Percentiles rank a stretch among this genome's conserved stretches.
phyloP scores from a whole-genome alignment of 2,113 vertebrate species.

The Alligator mississippiensis region DNA sequence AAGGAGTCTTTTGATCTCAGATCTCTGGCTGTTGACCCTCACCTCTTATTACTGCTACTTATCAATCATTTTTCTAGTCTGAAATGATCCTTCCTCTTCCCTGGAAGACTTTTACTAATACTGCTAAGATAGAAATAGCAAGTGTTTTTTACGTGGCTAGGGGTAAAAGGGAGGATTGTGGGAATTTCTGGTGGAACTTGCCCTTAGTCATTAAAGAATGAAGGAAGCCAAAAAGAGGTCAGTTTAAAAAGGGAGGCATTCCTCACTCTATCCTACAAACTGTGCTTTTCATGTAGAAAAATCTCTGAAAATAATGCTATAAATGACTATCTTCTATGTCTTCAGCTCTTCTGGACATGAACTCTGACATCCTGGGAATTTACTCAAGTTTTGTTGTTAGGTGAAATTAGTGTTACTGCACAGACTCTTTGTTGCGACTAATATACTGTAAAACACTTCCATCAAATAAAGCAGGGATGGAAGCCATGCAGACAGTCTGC shows the following conservation, averaged over 20 bases:
- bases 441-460: neutral
- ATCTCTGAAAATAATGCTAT: neutral
- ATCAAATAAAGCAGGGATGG: constrained; percentile 17
- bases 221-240: constrained; percentile 66
- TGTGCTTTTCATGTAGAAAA: constrained; percentile 50
- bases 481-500: neutral
- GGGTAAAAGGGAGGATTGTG: constrained; percentile 35
- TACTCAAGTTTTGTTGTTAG: too few relatives aligned
- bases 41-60: neutral
- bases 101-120: constrained; percentile 14
- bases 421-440: neutral
- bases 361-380: neutral
- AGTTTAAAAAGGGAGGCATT: constrained; percentile 59
- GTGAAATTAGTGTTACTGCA: neutral
- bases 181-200: constrained; percentile 47
- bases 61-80: neutral
- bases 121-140: constrained; percentile 55
- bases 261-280: constrained; percentile 54
- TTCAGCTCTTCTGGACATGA: neutral
- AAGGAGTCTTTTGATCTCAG: neutral
- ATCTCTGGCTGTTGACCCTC: neutral
- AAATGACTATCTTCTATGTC: neutral
- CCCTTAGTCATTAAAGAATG: constrained; percentile 53
- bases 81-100: neutral
- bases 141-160: constrained; percentile 40